Percentiles rank a stretch among this genome's conserved stretches.
These are phyloP conservation scores for Nephrocerus scutellatus DNA, from an alignment of 2,888 invertebrate genomes.

Conservation along the genomic window DNA sequence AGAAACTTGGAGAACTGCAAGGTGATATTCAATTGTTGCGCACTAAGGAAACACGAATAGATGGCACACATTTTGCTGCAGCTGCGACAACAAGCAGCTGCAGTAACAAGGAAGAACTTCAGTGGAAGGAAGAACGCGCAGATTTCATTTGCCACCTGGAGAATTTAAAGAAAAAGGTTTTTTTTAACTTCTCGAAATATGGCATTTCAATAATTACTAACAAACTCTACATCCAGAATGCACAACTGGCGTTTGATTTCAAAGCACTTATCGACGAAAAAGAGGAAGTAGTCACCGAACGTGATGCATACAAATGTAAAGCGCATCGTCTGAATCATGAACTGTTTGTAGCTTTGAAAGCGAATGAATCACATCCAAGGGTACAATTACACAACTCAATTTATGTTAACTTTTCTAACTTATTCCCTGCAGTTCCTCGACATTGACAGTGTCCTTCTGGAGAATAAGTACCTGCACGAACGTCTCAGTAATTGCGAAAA, in stretches of 20 bases:
- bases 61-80: conserved; percentile 2
- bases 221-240: conserved; percentile 50
- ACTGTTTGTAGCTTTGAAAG: conserved; percentile 59
- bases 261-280: conserved; percentile 76
- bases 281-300: conserved; percentile 70
- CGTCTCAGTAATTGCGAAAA: conserved; percentile 69
- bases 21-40: conserved; percentile 64
- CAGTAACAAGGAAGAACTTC: conserved; percentile 30
- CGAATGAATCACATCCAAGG: conserved; percentile 41
- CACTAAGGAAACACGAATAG: conserved; percentile 31
- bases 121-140: conserved; percentile 44
- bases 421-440: conserved; percentile 54
- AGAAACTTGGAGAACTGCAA: conserved; percentile 62
- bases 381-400: conserved; percentile 21
- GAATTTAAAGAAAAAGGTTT: conserved; percentile 39
- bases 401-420: background rate
- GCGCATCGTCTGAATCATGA: conserved; percentile 76
- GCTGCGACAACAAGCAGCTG: conserved; percentile 11
- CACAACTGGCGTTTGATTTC: conserved; percentile 68
- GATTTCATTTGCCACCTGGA: conserved; percentile 45
- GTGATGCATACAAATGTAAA: conserved; percentile 77
- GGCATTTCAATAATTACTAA: background rate
- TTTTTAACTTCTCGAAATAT: background rate
- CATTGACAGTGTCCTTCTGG: conserved; percentile 70
- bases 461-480: conserved; percentile 80